phyloP scores from a whole-genome alignment of 1,140 invertebrate genomes.

The Cyphomyrmex costatus region DNA sequence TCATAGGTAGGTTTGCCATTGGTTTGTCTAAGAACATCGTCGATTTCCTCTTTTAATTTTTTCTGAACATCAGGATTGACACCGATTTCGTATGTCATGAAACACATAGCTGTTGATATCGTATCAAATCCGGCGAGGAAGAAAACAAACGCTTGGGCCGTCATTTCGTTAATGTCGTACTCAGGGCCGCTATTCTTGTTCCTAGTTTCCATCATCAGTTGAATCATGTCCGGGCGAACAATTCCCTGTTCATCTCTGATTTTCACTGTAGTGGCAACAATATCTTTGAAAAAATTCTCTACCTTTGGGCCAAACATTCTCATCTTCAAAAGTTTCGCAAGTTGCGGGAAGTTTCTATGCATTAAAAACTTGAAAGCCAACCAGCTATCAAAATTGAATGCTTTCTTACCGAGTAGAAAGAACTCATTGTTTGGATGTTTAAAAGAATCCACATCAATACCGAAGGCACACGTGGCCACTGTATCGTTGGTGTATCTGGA shows the following conservation, averaged over 20 bases:
- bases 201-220: neutral
- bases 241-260: neutral
- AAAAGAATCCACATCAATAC: constrained; percentile 54
- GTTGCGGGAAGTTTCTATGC: neutral
- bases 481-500: constrained; percentile 52
- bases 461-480: constrained; percentile 59
- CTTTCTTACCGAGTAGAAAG: neutral
- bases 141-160: neutral
- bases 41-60: neutral
- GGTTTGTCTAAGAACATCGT: neutral
- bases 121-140: neutral
- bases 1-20: neutral
- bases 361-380: neutral
- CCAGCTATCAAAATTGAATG: neutral
- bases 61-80: neutral
- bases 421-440: constrained; percentile 59
- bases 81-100: neutral
- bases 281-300: constrained; percentile 11
- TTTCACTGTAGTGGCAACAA: neutral
- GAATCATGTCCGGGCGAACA: neutral
- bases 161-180: neutral
- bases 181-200: neutral
- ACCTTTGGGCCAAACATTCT: constrained; percentile 12
- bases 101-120: neutral
- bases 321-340: neutral